Conservation (phyloP, 2,113 vertebrate species). For the Zosterops pallidus region DNA sequence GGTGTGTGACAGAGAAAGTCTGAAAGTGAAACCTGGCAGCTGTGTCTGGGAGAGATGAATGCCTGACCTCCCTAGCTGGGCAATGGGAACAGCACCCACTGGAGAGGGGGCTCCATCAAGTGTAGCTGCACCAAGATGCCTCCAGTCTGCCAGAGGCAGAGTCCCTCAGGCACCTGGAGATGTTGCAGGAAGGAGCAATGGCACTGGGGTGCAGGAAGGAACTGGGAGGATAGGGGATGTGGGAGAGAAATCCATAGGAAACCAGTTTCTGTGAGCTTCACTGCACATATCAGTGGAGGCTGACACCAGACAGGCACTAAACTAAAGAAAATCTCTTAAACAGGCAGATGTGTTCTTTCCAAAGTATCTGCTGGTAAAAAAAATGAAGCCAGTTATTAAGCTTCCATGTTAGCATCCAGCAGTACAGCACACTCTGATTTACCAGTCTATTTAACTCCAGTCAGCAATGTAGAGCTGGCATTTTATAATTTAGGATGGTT, state of each 20-base stretch:
- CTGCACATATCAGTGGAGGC: not conserved
- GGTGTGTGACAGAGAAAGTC: not conserved
- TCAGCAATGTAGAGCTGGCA: not conserved
- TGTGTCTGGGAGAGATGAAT: accelerated
- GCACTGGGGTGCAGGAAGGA: not conserved
- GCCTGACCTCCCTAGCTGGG: too few relatives aligned
- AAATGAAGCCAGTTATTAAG: not conserved
- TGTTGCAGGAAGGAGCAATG: not conserved
- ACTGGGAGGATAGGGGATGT: not conserved
- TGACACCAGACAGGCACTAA: not conserved
- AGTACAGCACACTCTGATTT: not conserved
- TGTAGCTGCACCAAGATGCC: not conserved
- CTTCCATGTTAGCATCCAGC: not conserved
- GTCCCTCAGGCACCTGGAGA: not conserved
- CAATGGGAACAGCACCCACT: not conserved
- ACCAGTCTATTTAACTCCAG: not conserved
- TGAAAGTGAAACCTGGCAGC: not conserved
- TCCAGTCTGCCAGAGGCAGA: not conserved
- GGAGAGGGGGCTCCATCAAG: not conserved
- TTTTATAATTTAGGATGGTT: not conserved
- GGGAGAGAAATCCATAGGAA: not conserved
- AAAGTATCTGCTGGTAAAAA: not conserved
- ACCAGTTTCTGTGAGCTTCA: not conserved
- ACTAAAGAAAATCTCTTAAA: not conserved
- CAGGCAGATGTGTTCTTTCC: not conserved